Conservation (phyloP, 2,888 invertebrate genomes). For the Gerosis bhagava region DNA sequence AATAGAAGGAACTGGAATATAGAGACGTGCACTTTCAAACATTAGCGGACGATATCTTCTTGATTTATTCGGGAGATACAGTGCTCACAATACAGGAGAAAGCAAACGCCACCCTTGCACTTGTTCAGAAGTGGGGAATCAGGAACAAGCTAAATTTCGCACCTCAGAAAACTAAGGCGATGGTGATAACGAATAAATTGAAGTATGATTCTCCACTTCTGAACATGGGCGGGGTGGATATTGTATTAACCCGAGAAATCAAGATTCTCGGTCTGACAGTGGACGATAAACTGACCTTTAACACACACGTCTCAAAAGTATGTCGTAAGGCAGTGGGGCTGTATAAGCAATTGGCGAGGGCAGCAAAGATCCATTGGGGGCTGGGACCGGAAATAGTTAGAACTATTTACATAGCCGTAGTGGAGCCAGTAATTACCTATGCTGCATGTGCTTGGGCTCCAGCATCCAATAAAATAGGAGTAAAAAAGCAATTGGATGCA, state of each 20-base stretch:
- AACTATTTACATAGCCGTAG: neutral
- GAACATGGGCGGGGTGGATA: neutral
- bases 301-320: neutral
- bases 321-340: neutral
- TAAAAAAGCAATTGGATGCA: neutral
- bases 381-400: neutral
- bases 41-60: too few relatives aligned
- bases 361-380: neutral
- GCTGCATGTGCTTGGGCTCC: constrained; percentile 1
- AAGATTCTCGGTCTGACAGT: constrained; percentile 3
- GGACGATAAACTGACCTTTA: constrained; percentile 3
- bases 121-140: neutral
- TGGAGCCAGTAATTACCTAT: constrained; percentile 1
- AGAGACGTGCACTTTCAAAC: neutral
- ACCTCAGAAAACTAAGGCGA: neutral
- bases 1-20: neutral
- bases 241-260: neutral
- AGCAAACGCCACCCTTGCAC: neutral
- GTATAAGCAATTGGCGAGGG: neutral
- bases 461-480: neutral
- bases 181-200: neutral
- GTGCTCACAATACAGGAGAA: neutral
- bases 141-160: constrained; percentile 1
- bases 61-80: neutral
- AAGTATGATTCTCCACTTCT: neutral